A percentile compares a stretch with the other conserved stretches of the same genome.
Evolutionary conservation across 1,140 invertebrate species (phyloP).

Genomic region (Papilio polytes): DNA sequence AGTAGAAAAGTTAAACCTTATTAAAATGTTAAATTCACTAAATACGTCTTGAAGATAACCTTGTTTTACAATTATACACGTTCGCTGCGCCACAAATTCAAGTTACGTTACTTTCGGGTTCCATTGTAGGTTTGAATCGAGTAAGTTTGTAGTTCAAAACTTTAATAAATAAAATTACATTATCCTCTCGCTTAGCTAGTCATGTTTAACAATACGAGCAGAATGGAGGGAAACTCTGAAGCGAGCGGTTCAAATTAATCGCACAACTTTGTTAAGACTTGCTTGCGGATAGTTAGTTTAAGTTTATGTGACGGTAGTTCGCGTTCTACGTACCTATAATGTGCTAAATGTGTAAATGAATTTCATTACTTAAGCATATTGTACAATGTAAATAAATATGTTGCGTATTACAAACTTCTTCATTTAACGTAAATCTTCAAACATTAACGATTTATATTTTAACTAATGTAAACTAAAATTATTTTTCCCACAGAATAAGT

Average conservation of each 20-base stretch:
- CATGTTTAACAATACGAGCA: constrained; percentile 38
- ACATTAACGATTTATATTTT: no score
- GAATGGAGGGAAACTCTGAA: constrained; percentile 37
- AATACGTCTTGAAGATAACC: constrained; percentile 16
- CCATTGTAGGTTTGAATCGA: constrained; percentile 19
- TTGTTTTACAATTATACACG: constrained; percentile 31
- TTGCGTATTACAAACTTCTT: background rate
- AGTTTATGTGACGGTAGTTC: constrained; percentile 41
- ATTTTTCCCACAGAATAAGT: no score
- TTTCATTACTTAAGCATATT: constrained; percentile 15
- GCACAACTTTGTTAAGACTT: constrained; percentile 40
- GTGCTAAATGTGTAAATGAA: constrained; percentile 30
- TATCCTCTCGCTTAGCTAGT: constrained; percentile 39
- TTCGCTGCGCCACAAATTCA: constrained; percentile 31
- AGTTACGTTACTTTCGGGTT: constrained; percentile 35
- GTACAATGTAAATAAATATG: constrained; percentile 3
- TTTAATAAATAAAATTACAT: constrained; percentile 41
- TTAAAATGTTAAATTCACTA: background rate
- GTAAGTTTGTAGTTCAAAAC: constrained; percentile 36
- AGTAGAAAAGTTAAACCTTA: no score
- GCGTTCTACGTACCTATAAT: constrained; percentile 36
- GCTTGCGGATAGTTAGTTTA: constrained; percentile 41
- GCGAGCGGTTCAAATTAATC: constrained; percentile 40
- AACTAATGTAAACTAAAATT: no score
- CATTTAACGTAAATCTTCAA: background rate